Conservation (phyloP, 2,797 vertebrate genomes). For the Takifugu rubripes region DNA sequence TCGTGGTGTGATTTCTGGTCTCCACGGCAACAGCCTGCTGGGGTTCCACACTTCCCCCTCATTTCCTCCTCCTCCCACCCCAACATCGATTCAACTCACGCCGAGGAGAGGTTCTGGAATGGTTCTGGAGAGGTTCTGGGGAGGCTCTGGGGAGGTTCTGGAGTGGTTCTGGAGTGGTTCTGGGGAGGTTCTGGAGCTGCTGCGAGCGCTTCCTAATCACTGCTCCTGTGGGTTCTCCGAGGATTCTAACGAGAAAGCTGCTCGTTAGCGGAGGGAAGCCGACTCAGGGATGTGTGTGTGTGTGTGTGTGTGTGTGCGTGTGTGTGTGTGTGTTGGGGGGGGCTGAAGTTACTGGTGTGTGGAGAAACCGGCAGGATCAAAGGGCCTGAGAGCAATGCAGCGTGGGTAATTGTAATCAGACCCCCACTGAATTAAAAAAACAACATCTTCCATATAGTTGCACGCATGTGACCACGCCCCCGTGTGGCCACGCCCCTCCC, state of each 20-base stretch:
- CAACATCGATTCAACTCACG: too few species aligned
- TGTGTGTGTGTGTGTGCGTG: too few species aligned
- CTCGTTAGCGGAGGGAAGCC: slow-evolving; percentile 15
- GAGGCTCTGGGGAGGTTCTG: too few species aligned
- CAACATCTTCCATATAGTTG: neutral
- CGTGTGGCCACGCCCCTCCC: neutral
- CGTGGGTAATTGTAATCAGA: neutral
- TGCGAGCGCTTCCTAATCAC: too few species aligned
- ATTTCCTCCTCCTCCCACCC: slow-evolving; percentile 25
- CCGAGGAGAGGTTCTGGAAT: too few species aligned
- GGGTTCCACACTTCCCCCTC: slow-evolving; percentile 31
- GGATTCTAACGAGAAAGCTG: neutral
- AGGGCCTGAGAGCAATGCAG: neutral
- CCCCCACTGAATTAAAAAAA: neutral
- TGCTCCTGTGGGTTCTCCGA: too few species aligned
- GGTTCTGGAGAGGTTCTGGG: too few species aligned
- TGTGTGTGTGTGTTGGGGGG: too few species aligned
- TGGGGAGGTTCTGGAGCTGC: too few species aligned
- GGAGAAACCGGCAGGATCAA: neutral
- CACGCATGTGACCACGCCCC: neutral
- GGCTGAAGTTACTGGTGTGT: slow-evolving; percentile 10
- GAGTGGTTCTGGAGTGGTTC: too few species aligned
- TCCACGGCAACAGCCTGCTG: slow-evolving; percentile 50
- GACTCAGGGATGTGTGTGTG: neutral
- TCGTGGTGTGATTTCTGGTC: slow-evolving; percentile 37